Conservation (phyloP, 2,888 invertebrate species). For the Eledona agricola region DNA sequence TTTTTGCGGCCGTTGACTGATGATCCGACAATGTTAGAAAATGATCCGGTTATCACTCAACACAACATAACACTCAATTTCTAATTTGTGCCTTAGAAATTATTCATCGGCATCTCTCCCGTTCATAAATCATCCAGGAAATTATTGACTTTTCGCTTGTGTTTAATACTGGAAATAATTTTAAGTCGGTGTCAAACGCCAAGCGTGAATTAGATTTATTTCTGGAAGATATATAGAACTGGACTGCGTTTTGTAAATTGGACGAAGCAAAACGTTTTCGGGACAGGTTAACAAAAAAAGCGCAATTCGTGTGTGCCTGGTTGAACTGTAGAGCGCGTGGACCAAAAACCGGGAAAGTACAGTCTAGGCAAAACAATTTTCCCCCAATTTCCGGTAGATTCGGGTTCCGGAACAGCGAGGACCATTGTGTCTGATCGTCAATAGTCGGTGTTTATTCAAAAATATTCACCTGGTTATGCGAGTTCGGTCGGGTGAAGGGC, state of each 20-base stretch:
- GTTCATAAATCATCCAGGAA: slow-evolving; percentile 1
- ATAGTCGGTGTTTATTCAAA: slow-evolving; percentile 40
- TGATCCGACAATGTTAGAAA: no score
- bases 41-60: background rate
- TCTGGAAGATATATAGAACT: no score
- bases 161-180: no score
- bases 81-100: slow-evolving; percentile 1
- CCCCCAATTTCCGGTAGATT: slow-evolving; percentile 20
- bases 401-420: slow-evolving; percentile 8
- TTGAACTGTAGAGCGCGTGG: no score
- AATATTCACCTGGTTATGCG: slow-evolving; percentile 37
- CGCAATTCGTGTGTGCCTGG: no score
- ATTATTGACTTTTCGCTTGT: background rate
- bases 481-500: slow-evolving; percentile 60
- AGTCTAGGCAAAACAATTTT: slow-evolving; percentile 21
- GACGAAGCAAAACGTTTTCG: no score
- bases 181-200: no score
- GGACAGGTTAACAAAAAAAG: no score
- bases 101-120: background rate
- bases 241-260: no score
- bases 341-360: no score
- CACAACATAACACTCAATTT: slow-evolving; percentile 2
- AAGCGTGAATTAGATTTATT: no score
- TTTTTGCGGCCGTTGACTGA: no score
- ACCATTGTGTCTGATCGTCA: slow-evolving; percentile 39